Percentiles rank a stretch among this genome's conserved stretches.
These are phyloP conservation scores for Danio tinwini DNA, from an alignment of 2,797 vertebrate species.

Conservation along the genomic window DNA sequence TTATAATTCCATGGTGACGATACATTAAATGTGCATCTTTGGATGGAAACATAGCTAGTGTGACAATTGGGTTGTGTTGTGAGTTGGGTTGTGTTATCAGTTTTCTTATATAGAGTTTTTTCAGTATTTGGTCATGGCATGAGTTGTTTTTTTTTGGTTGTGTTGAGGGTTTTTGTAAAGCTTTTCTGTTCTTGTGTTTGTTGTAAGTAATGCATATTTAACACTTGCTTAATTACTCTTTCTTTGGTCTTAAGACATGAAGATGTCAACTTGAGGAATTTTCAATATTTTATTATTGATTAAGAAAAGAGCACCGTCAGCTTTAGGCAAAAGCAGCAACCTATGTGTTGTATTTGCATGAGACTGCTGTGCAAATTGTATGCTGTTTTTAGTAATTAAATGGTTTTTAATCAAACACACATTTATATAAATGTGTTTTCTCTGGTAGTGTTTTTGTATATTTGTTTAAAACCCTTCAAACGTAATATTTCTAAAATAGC, in stretches of 20 bases:
- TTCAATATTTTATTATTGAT: conserved; percentile 17
- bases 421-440: background rate
- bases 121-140: no score
- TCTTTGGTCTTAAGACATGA: conserved; percentile 31
- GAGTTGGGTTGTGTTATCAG: no score
- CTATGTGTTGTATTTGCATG: background rate
- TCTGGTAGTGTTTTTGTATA: background rate
- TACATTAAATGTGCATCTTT: no score
- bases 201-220: no score
- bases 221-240: background rate
- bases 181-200: no score
- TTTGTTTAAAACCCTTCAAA: background rate
- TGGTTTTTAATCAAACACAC: background rate
- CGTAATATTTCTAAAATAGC: no score
- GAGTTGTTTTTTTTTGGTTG: no score
- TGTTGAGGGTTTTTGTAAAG: no score
- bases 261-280: conserved; percentile 25
- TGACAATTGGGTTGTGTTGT: no score
- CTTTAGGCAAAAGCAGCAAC: background rate
- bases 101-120: no score
- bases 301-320: background rate
- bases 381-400: background rate
- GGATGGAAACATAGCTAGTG: no score
- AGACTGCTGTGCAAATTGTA: background rate
- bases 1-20: no score